Conservation (phyloP, 2,888 invertebrate species). For the Ariolimax columbianus region DNA sequence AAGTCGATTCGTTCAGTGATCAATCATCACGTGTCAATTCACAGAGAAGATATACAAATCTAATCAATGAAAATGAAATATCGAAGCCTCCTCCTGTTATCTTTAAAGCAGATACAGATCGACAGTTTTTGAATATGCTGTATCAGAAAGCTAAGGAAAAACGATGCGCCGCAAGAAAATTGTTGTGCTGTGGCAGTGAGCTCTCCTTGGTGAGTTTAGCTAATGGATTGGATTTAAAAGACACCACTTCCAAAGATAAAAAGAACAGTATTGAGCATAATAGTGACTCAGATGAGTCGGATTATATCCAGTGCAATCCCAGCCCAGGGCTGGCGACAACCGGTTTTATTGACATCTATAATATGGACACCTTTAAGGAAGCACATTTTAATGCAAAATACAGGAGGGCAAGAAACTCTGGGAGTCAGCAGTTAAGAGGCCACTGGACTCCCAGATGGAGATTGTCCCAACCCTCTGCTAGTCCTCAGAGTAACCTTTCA, state of each 20-base stretch:
- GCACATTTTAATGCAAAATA: slow-evolving; percentile 11
- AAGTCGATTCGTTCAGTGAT: no score
- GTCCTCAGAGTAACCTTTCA: slow-evolving; percentile 30
- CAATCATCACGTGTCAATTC: neutral
- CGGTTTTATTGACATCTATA: neutral
- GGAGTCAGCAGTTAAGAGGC: slow-evolving; percentile 68
- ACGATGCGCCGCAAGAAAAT: slow-evolving; percentile 69
- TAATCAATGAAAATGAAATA: neutral
- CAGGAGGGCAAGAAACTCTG: slow-evolving; percentile 59
- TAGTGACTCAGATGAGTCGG: slow-evolving; percentile 45
- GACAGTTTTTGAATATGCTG: neutral
- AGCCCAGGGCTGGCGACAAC: neutral
- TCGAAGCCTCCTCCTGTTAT: neutral
- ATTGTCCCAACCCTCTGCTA: neutral
- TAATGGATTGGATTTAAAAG: slow-evolving; percentile 54
- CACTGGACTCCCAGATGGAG: slow-evolving; percentile 55
- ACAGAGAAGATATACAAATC: neutral
- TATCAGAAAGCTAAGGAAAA: slow-evolving; percentile 52
- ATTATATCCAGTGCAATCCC: neutral
- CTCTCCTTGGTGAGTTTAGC: slow-evolving; percentile 68
- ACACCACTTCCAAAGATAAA: slow-evolving; percentile 5
- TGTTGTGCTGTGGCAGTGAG: slow-evolving; percentile 74
- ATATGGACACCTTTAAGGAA: neutral
- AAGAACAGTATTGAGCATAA: slow-evolving; percentile 24
- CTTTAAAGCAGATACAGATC: neutral